A percentile compares a stretch with the other conserved stretches of the same genome.
phyloP scores from a whole-genome alignment of 2,888 invertebrate species.

The Meghimatium bilineatum region DNA sequence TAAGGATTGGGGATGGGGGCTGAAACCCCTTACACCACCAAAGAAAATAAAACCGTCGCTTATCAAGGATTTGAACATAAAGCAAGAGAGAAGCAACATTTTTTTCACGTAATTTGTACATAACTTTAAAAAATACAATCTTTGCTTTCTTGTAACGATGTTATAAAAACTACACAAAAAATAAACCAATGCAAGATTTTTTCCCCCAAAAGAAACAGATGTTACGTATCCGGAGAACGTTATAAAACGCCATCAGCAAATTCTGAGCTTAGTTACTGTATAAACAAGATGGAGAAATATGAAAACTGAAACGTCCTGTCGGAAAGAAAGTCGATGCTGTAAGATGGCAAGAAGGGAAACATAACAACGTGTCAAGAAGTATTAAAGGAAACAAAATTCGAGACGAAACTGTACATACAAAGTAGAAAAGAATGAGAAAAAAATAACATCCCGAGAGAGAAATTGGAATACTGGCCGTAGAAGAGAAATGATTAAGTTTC shows the following conservation, averaged over 20 bases:
- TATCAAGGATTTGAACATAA: no score
- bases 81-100: background rate
- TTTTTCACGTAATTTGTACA: background rate
- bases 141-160: background rate
- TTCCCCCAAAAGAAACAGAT: constrained; percentile 1
- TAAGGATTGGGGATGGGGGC: no score
- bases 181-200: background rate
- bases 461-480: background rate
- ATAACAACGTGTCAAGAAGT: constrained; percentile 25
- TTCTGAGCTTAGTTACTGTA: constrained; percentile 11
- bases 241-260: constrained; percentile 13
- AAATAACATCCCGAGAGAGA: constrained; percentile 4
- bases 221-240: constrained; percentile 9
- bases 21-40: no score
- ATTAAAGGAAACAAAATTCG: background rate
- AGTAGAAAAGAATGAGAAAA: background rate
- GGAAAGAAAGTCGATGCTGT: constrained; percentile 4
- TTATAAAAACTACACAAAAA: background rate
- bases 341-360: background rate
- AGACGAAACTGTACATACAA: background rate
- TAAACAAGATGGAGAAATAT: background rate
- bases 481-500: background rate
- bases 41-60: background rate
- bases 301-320: constrained; percentile 13
- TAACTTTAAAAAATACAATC: background rate